These are phyloP conservation scores for Tachina grossa DNA, from an alignment of 2,888 invertebrate genomes.

Conservation along the genomic window DNA sequence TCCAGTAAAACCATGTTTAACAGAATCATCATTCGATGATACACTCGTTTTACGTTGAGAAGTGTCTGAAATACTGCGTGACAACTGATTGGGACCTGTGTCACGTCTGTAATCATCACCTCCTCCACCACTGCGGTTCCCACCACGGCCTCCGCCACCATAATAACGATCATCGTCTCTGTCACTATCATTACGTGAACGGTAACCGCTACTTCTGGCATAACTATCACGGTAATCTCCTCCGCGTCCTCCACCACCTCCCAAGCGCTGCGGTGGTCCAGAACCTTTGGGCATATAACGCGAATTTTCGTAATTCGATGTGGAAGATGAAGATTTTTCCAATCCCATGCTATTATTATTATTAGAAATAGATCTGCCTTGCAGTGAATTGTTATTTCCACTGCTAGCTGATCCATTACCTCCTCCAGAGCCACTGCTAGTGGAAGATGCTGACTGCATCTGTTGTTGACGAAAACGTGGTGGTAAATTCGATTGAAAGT, in stretches of 20 bases:
- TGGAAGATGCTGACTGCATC: constrained; percentile 69
- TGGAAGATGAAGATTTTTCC: constrained; percentile 78
- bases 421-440: constrained; percentile 69
- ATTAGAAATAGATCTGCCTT: constrained; percentile 69
- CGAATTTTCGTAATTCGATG: constrained; percentile 76
- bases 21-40: constrained; percentile 80
- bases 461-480: constrained; percentile 93
- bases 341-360: constrained; percentile 60
- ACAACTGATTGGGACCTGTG: constrained; percentile 76
- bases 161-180: constrained; percentile 76
- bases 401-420: constrained; percentile 65
- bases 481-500: constrained; percentile 92
- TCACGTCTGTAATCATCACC: constrained; percentile 74
- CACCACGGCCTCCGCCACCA: constrained; percentile 73
- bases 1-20: constrained; percentile 73
- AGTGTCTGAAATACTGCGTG: constrained; percentile 83
- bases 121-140: constrained; percentile 69
- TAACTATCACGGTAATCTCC: constrained; percentile 76
- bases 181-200: constrained; percentile 76
- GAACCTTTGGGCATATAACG: constrained; percentile 77
- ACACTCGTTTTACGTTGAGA: constrained; percentile 83
- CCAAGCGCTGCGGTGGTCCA: constrained; percentile 53
- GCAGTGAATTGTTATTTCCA: constrained; percentile 71
- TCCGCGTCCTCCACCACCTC: constrained; percentile 67
- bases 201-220: constrained; percentile 74